phyloP scores from a whole-genome alignment of 2,888 invertebrate genomes.

The Athalia cordata region DNA sequence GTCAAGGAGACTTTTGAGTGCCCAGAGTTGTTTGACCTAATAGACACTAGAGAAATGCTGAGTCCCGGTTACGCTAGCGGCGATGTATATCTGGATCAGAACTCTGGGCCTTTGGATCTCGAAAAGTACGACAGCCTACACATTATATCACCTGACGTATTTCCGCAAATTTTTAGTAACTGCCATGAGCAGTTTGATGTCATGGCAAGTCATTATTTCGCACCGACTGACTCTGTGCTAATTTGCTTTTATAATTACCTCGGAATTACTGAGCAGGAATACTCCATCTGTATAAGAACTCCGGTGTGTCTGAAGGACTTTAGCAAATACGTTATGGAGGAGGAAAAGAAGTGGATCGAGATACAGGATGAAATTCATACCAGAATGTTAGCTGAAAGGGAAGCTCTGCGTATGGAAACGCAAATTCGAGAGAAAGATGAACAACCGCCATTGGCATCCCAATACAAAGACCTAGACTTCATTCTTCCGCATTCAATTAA shows the following conservation, averaged over 20 bases:
- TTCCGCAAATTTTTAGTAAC: slow-evolving; percentile 55
- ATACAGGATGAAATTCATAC: slow-evolving; percentile 67
- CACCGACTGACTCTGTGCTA: slow-evolving; percentile 63
- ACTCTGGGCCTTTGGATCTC: slow-evolving; percentile 23
- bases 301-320: slow-evolving; percentile 77
- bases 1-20: slow-evolving; percentile 50
- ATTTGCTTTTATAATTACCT: slow-evolving; percentile 58
- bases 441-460: not conserved
- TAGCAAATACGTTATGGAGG: slow-evolving; percentile 75
- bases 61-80: not conserved
- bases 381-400: slow-evolving; percentile 29
- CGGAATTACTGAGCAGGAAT: slow-evolving; percentile 47
- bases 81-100: not conserved
- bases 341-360: slow-evolving; percentile 75
- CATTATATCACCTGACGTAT: slow-evolving; percentile 51
- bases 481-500: slow-evolving; percentile 63
- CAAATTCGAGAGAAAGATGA: not conserved
- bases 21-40: slow-evolving; percentile 55
- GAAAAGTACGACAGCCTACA: slow-evolving; percentile 58
- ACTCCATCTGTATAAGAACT: slow-evolving; percentile 68
- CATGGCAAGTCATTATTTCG: slow-evolving; percentile 55
- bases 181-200: slow-evolving; percentile 57
- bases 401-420: slow-evolving; percentile 25
- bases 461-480: slow-evolving; percentile 58
- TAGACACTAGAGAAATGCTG: slow-evolving; percentile 53